These are phyloP conservation scores for Sarotherodon lohbergeri DNA, from an alignment of 2,113 vertebrate genomes.

Conservation along the genomic window DNA sequence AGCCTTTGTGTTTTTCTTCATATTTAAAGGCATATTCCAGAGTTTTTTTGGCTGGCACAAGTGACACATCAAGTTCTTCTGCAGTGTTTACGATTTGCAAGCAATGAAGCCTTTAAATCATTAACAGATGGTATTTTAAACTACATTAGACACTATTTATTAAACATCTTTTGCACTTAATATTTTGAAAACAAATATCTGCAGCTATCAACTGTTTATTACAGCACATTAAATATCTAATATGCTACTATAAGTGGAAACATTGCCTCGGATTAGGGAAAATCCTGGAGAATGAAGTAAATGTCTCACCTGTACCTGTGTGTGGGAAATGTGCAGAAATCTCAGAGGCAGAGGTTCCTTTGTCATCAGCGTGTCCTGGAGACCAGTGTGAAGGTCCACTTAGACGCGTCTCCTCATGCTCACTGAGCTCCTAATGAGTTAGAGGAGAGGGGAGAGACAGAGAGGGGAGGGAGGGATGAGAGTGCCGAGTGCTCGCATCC, in stretches of 20 bases:
- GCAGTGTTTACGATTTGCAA: not conserved
- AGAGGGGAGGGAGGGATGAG: slow-evolving; percentile 17
- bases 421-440: slow-evolving; percentile 11
- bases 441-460: not conserved
- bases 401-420: slow-evolving; percentile 48
- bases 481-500: slow-evolving; percentile 46
- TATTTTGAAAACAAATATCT: not conserved
- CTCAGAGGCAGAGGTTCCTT: not conserved
- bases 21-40: not conserved
- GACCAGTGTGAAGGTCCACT: slow-evolving; percentile 30
- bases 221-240: not conserved
- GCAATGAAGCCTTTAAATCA: not conserved
- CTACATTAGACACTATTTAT: not conserved
- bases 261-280: not conserved
- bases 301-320: slow-evolving; percentile 45
- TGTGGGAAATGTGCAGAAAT: slow-evolving; percentile 17
- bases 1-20: not conserved
- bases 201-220: not conserved
- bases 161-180: not conserved
- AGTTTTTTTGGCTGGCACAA: not conserved
- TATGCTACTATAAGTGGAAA: not conserved
- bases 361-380: slow-evolving; percentile 27
- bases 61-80: not conserved
- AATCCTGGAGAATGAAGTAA: not conserved
- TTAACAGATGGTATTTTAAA: not conserved